phyloP scores from a whole-genome alignment of 2,113 vertebrate genomes.

The Loxodonta africana region DNA sequence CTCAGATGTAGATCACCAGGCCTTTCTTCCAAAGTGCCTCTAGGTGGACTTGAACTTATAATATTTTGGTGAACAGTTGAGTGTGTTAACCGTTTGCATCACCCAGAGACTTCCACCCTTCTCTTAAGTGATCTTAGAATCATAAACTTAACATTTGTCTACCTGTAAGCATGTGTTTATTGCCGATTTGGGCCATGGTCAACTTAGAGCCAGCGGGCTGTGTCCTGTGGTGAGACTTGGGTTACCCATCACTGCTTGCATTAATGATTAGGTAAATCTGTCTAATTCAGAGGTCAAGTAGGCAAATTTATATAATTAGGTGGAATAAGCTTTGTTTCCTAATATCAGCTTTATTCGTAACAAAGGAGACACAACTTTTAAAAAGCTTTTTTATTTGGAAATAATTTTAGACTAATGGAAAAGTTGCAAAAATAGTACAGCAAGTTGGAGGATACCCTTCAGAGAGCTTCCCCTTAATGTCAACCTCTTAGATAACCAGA shows the following conservation, averaged over 20 bases:
- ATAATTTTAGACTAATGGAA: background rate
- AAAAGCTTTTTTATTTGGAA: conserved; percentile 12
- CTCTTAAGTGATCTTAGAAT: background rate
- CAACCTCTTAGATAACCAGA: background rate
- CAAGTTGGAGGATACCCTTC: background rate
- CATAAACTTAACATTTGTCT: background rate
- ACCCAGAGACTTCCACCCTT: background rate
- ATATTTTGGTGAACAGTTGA: background rate
- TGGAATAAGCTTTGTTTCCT: conserved; percentile 4
- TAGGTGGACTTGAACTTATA: background rate
- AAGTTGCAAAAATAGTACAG: background rate
- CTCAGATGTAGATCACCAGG: background rate
- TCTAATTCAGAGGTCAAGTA: background rate
- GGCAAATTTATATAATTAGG: background rate
- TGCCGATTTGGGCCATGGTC: background rate
- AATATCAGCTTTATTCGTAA: background rate
- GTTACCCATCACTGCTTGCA: background rate
- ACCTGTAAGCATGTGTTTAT: background rate
- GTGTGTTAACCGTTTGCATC: background rate
- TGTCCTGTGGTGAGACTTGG: background rate
- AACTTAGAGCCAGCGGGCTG: background rate
- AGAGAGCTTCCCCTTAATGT: background rate
- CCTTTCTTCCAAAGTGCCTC: background rate
- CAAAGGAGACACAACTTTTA: conserved; percentile 27
- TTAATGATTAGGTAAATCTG: background rate